Evolutionary conservation across 2,888 invertebrate species (phyloP).

Genomic region (Agrypnus murinus): DNA sequence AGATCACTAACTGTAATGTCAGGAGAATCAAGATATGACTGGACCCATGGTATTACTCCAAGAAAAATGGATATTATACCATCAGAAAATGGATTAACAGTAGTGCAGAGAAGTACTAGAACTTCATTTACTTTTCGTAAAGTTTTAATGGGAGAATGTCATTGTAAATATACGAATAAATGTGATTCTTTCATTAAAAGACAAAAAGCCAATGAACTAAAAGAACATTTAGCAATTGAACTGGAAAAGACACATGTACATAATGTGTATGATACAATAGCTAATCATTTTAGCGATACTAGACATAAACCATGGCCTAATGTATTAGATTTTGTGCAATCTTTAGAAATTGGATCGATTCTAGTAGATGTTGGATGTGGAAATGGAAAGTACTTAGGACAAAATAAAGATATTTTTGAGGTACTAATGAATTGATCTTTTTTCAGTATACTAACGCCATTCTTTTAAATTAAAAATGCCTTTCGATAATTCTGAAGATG

Average conservation of each 20-base stretch:
- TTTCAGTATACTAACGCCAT: too few species aligned
- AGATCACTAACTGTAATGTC: conserved; percentile 88
- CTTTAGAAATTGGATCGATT: conserved; percentile 79
- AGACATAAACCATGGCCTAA: conserved; percentile 96
- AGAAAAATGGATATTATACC: conserved; percentile 85
- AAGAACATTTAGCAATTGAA: conserved; percentile 75
- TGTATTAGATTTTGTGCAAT: conserved; percentile 85
- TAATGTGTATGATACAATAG: conserved; percentile 94
- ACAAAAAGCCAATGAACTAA: conserved; percentile 52
- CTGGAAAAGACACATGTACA: conserved; percentile 88
- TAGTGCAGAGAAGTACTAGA: conserved; percentile 74
- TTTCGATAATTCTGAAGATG: too few species aligned
- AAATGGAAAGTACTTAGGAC: conserved; percentile 95
- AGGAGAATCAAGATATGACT: conserved; percentile 81
- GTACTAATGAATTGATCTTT: too few species aligned
- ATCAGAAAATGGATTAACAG: conserved; percentile 74
- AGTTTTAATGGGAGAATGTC: conserved; percentile 75
- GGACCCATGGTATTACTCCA: conserved; percentile 92
- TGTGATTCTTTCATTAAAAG: conserved; percentile 78
- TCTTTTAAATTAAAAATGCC: too few species aligned
- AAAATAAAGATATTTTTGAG: conserved; percentile 76
- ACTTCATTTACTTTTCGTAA: conserved; percentile 92
- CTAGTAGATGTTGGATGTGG: conserved; percentile 97
- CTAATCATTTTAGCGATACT: conserved; percentile 95
- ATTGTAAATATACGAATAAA: conserved; percentile 77